phyloP scores from a whole-genome alignment of 2,113 vertebrate species.

The Abramis brama region DNA sequence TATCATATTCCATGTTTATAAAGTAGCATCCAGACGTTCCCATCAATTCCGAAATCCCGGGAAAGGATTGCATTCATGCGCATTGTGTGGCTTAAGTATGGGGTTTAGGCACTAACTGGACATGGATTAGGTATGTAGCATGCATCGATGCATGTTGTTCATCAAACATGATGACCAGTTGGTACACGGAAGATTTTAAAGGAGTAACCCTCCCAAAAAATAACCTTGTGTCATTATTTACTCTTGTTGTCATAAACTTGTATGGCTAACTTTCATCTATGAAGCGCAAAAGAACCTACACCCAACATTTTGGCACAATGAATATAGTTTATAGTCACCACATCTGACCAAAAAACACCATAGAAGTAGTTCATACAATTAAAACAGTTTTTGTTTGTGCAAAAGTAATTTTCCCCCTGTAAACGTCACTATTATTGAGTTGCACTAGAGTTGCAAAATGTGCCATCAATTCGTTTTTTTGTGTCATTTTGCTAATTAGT shows the following conservation, averaged over 20 bases:
- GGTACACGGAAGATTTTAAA: neutral
- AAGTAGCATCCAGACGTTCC: conserved; percentile 51
- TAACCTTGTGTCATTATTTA: neutral
- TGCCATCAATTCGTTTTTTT: neutral
- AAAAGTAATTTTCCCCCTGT: too few relatives aligned
- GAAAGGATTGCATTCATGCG: conserved; percentile 43
- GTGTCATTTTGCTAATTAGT: neutral
- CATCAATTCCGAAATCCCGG: conserved; percentile 38
- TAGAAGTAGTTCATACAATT: neutral
- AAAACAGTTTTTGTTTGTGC: too few relatives aligned
- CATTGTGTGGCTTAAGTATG: conserved; percentile 40
- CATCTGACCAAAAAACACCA: neutral
- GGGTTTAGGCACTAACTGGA: conserved; percentile 26
- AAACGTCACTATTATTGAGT: too few relatives aligned
- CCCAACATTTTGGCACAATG: neutral
- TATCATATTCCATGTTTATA: conserved; percentile 59
- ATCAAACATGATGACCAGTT: conserved; percentile 15
- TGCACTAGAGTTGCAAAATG: neutral
- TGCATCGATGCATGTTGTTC: conserved; percentile 14
- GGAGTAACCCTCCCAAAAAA: neutral
- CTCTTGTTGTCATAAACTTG: neutral
- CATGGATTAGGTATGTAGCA: conserved; percentile 8
- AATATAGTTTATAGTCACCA: neutral
- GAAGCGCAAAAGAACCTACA: neutral
- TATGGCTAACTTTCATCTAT: neutral